Conservation (phyloP, 2,888 invertebrate genomes). For the Allygus modestus region DNA sequence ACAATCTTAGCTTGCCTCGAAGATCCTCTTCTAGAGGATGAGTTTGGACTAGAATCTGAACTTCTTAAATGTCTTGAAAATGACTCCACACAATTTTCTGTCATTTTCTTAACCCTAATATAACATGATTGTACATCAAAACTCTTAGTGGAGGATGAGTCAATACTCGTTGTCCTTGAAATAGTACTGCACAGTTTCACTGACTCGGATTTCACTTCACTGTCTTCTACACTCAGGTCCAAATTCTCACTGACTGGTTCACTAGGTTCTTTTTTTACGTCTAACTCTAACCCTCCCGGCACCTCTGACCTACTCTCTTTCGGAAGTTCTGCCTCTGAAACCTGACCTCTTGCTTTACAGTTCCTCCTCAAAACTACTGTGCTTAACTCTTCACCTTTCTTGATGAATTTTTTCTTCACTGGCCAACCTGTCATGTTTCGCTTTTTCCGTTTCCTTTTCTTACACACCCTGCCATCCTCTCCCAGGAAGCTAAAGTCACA, state of each 20-base stretch:
- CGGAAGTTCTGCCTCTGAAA: not conserved
- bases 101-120: slow-evolving; percentile 47
- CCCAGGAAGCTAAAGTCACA: slow-evolving; percentile 66
- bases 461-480: slow-evolving; percentile 67
- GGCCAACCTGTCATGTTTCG: slow-evolving; percentile 92
- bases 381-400: slow-evolving; percentile 59
- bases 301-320: not conserved
- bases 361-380: slow-evolving; percentile 45
- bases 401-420: slow-evolving; percentile 71
- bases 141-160: slow-evolving; percentile 42
- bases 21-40: slow-evolving; percentile 43
- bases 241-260: not conserved
- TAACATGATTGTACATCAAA: slow-evolving; percentile 49
- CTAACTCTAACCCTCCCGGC: not conserved
- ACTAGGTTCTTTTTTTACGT: slow-evolving; percentile 45
- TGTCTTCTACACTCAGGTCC: not conserved
- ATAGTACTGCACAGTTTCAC: slow-evolving; percentile 45
- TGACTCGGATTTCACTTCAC: slow-evolving; percentile 29
- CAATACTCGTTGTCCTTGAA: slow-evolving; percentile 51
- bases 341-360: slow-evolving; percentile 9
- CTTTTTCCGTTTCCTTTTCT: slow-evolving; percentile 80
- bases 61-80: slow-evolving; percentile 33
- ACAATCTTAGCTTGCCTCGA: slow-evolving; percentile 42
- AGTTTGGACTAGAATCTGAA: slow-evolving; percentile 54
- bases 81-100: slow-evolving; percentile 41